Evolutionary conservation across 23 tunicate genomes (phyloP), one percentile per base, ranked within the genome.

Genomic region (Phallusia fumigata): DNA sequence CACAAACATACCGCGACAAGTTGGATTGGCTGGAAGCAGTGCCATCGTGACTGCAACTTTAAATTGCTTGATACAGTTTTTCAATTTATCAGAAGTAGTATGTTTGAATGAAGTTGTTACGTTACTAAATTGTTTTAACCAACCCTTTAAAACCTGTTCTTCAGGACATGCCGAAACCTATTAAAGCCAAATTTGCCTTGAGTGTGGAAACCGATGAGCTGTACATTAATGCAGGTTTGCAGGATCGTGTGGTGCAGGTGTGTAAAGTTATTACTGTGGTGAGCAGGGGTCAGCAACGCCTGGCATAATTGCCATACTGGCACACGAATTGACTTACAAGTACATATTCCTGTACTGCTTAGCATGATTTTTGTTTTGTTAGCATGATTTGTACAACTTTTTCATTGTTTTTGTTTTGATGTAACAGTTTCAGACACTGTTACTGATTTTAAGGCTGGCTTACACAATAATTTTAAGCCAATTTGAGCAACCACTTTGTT

Each of bases 1-100:
- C 74, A 95, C 99, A 6, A 95, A 95, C 69, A 95, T 95, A 0
- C 99, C 99, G 0, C 51, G 99, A 45, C 99, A 95, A 83, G 99
- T 95, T 30, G 99, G 99, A 21, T 77, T 95, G 26, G 99, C 99
- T 32, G 99, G 99, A 32, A 85, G 91, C 52, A 89, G 95, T 86
- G 99, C 99, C 0, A 95, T 95, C 74, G 99, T 95, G 0, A 89
- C 99, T 0, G 90, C 99, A 35, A 86, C 99, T 11, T 30, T 95
- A 49, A 80, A 84, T 53, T 95, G 99, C 79, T 79, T 95, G 19
- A 65, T 95, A 87, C 83, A 86, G 35, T 95, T 95, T 64, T 95
- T 81, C 58, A 90, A 86, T 52, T 76, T 95, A 13, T 69, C 83
- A 52, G 99, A 95, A 64, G 8, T 19, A 11, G 77, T 74, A 33